These are phyloP conservation scores for Charaxes varanes DNA, from an alignment of 1,140 invertebrate genomes.

Conservation along the genomic window DNA sequence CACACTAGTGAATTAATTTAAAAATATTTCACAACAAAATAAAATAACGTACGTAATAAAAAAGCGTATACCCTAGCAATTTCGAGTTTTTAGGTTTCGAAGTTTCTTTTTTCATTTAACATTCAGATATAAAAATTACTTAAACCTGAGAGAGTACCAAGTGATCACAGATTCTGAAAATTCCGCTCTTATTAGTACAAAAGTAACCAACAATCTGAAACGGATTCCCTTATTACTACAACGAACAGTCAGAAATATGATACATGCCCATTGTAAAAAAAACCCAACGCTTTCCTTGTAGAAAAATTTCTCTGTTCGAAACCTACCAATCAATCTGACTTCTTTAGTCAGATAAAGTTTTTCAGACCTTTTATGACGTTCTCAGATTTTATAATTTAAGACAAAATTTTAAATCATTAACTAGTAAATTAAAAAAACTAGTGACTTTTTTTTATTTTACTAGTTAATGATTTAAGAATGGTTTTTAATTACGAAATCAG, in stretches of 20 bases:
- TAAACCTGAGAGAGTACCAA: slow-evolving; percentile 72
- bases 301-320: no score
- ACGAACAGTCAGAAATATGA: slow-evolving; percentile 43
- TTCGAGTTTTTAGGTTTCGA: slow-evolving; percentile 47
- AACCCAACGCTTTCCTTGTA: no score
- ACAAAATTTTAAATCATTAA: no score
- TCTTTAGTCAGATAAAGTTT: no score
- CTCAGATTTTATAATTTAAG: no score
- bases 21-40: slow-evolving; percentile 39
- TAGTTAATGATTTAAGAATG: no score
- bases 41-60: slow-evolving; percentile 38
- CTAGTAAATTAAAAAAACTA: no score
- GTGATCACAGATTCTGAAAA: slow-evolving; percentile 72
- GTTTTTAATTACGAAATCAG: no score
- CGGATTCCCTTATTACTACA: slow-evolving; percentile 60
- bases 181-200: slow-evolving; percentile 65
- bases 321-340: no score
- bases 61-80: slow-evolving; percentile 49
- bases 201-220: slow-evolving; percentile 60
- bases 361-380: no score
- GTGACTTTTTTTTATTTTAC: no score
- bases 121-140: slow-evolving; percentile 63
- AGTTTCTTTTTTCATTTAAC: slow-evolving; percentile 45
- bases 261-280: slow-evolving; percentile 51
- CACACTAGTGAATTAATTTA: slow-evolving; percentile 26